Evolutionary conservation across 2,888 invertebrate species (phyloP), one percentile per base, ranked within the genome.

Genomic region (Venustoraphidia nigricollis): DNA sequence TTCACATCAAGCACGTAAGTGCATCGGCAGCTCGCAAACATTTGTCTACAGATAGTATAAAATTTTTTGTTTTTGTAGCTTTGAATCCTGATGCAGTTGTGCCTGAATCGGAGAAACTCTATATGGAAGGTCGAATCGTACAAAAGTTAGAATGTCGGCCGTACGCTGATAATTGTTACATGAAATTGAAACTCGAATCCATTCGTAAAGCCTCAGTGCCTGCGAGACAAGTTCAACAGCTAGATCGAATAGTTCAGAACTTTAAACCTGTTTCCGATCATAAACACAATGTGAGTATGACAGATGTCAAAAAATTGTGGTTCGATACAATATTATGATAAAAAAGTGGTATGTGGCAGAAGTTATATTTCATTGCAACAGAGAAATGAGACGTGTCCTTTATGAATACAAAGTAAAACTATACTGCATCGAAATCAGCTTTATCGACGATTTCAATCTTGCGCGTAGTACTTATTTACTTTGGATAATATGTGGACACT

Each of bases 91-190:
- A 83, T 64, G 66, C 80, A 38, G 76, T 83, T 42, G 71, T 81
- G 41, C 83, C 85, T 37, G 89, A 89, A 66, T 72, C 78, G 36
- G 90, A 91, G 58, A 90, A 90, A 62, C 70, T 94, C 5, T 81
- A 77, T 52, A 83, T 96, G 79, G 93, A 94, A 68, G 96, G 96
- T 0, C 81, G 88, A 62, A 94, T 96, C 58, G 91, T 92, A n/a
- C 94, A 95, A 64, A 89, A 93, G 64, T 71, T 95, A 36, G 96
- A 97, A 68, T 96, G 95, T 64, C 77, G 88, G 42, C 94, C 94
- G 1, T 82, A 84, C 61, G 88, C 87, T 34, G 90, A 93, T 62
- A 81, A 72, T 51, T 85, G 81, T 59, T 96, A 97, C 62, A 91
- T 94, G 81, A 83, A 85, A 64, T 67, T 95, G 5, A 96, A 96